Base-by-base conservation (phyloP, 1,140 invertebrate genomes). In the Meloidogyne chitwoodi region DNA sequence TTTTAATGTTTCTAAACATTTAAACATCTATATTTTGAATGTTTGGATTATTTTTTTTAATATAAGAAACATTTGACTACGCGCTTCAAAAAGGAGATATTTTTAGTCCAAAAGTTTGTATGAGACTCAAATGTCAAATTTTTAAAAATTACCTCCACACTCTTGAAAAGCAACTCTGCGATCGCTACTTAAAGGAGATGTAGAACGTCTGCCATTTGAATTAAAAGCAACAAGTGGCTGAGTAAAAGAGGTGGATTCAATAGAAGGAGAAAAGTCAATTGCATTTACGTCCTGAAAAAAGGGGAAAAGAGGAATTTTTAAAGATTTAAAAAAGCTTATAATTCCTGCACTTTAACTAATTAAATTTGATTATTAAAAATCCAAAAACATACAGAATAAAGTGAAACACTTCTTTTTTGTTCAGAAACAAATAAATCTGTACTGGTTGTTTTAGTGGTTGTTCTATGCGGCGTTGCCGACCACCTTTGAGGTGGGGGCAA, bases 111-210 rank as follows among this genome's bases (percentile, higher is more conserved):
- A n/a, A n/a, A n/a, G n/a, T n/a, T n/a, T n/a, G n/a, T n/a, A n/a
- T n/a, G n/a, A n/a, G n/a, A n/a, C n/a, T n/a, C n/a, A n/a, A n/a
- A n/a, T n/a, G n/a, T n/a, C n/a, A n/a, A n/a, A n/a, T n/a, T n/a
- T n/a, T n/a, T n/a, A n/a, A 16, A 11, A 16, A 48, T 19, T 16
- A 19, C 16, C 16, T n/a, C 48, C 19, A n/a, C 19, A 8, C 48
- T 56, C 48, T 8, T 56, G 48, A 22, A 56, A 56, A 56, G 48
- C 48, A 56, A 76, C 74, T 31, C 65, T 41, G 2, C 74, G 74
- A 26, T 68, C 26, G 1, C 34, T 31, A 31, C 6, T 34, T 16
- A 56, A n/a, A 56, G 48, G 48, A 8, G 48, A 56, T 0, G 48
- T 56, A 5, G 48, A 56, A 56, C 48, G 48, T n/a, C 48, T 0